Conservation (phyloP, 2,797 vertebrate species). For the Hemibagrus guttatus region DNA sequence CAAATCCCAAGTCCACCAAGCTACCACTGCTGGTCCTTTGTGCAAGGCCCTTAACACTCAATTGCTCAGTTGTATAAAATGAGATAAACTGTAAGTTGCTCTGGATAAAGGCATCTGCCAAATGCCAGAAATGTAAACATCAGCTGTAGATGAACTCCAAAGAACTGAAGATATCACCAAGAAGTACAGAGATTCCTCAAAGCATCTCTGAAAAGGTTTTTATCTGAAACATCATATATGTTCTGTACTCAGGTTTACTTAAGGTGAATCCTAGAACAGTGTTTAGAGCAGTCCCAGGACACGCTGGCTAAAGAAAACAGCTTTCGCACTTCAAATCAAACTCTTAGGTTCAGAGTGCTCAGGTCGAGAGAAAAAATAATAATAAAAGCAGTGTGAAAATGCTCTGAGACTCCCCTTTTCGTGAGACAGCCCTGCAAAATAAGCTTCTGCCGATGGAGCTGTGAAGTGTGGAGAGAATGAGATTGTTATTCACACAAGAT, state of each 20-base stretch:
- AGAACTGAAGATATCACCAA: not conserved
- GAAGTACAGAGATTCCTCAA: not conserved
- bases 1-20: too few species aligned
- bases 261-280: not conserved
- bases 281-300: not conserved
- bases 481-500: constrained; percentile 19
- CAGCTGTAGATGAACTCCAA: not conserved
- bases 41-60: too few species aligned
- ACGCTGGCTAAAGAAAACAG: not conserved
- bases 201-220: not conserved
- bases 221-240: not conserved
- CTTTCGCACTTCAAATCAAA: constrained; percentile 5
- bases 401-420: not conserved
- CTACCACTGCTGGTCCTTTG: too few species aligned
- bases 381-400: not conserved
- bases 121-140: too few species aligned
- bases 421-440: not conserved
- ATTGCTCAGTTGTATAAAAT: too few species aligned
- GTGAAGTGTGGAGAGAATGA: constrained; percentile 8
- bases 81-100: too few species aligned
- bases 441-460: not conserved
- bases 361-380: not conserved
- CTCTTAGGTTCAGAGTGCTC: not conserved
- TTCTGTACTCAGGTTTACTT: not conserved
- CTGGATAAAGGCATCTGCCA: too few species aligned